A percentile compares a stretch with the other conserved stretches of the same genome.
These are phyloP conservation scores for Penaeus vannamei DNA, from an alignment of 1,140 invertebrate genomes.

Conservation along the genomic window DNA sequence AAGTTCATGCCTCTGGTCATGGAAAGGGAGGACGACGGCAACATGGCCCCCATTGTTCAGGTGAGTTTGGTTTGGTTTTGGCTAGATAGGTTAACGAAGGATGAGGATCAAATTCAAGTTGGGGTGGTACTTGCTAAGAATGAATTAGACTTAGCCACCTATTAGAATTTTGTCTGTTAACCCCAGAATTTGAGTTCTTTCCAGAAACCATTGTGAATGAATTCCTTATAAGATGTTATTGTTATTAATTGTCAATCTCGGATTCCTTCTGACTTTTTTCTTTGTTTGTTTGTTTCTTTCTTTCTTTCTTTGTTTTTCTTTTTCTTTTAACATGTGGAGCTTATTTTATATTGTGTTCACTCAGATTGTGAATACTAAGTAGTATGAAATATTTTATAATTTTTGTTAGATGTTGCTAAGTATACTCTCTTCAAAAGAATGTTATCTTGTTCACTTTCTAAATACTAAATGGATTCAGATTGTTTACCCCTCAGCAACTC, in stretches of 20 bases:
- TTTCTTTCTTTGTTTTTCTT: background rate
- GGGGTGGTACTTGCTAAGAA: background rate
- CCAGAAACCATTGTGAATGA: too few species aligned
- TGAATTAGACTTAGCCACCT: too few species aligned
- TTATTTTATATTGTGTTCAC: background rate
- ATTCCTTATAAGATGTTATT: too few species aligned
- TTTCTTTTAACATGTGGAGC: background rate
- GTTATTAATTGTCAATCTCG: too few species aligned
- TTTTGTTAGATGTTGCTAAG: too few species aligned
- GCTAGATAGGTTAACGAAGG: background rate
- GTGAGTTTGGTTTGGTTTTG: conserved; percentile 51
- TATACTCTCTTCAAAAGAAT: too few species aligned
- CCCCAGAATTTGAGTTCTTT: too few species aligned
- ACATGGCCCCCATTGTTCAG: conserved; percentile 85
- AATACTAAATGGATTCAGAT: too few species aligned
- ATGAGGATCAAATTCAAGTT: background rate
- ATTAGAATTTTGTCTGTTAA: too few species aligned
- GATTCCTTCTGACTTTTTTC: background rate
- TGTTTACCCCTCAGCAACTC: too few species aligned
- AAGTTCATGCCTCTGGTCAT: conserved; percentile 99
- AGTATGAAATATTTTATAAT: too few species aligned
- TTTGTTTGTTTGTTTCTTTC: background rate
- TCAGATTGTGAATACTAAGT: background rate
- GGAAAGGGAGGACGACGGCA: conserved; percentile 98
- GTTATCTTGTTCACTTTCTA: too few species aligned